Evolutionary conservation across 2,888 invertebrate species (phyloP), one percentile per base, ranked within the genome.

Genomic region (Drosophila monieri): DNA sequence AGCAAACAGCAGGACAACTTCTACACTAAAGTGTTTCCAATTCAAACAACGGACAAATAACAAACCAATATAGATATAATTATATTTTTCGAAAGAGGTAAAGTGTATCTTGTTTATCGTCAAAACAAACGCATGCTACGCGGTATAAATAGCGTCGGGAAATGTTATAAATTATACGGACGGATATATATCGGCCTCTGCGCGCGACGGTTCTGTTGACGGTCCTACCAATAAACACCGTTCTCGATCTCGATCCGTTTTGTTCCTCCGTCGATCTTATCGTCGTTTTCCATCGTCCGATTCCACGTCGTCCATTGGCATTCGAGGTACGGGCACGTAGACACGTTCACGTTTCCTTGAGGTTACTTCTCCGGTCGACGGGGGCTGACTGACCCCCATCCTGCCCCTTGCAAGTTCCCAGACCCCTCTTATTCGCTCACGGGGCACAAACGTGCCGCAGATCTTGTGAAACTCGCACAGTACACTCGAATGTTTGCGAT

Each of bases 291-390:
- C 21, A 23, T 4, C 21, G 4, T 23, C 21, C 46, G 46, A 72
- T 61, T 65, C 68, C 71, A 53, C 44, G 59, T 55, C 81, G 67
- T 74, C 80, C 87, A 86, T 88, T 88, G 74, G 73, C 80, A 78
- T 77, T 74, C 71, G 48, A 62, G 72, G 69, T 51, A 68, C 66
- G 53, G 62, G 80, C 88, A 88, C 84, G 88, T 87, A 86, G 72
- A 57, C 79, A 71, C 67, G 70, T 78, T 74, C 70, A 58, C 57
- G 48, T 46, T 60, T 41, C 8, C 41, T 14, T 15, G 41, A 9
- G 15, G 41, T 41, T 41, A 41, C 8, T 41, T 41, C 41, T 41
- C 43, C 12, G 5, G 46, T 51, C 54, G 56, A 37, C 61, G 30
- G 46, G 30, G 52, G 27, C 58, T 65, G 64, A 46, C 43, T 61